phyloP scores from a whole-genome alignment of 2,888 invertebrate species.

The Dascillus cervinus region DNA sequence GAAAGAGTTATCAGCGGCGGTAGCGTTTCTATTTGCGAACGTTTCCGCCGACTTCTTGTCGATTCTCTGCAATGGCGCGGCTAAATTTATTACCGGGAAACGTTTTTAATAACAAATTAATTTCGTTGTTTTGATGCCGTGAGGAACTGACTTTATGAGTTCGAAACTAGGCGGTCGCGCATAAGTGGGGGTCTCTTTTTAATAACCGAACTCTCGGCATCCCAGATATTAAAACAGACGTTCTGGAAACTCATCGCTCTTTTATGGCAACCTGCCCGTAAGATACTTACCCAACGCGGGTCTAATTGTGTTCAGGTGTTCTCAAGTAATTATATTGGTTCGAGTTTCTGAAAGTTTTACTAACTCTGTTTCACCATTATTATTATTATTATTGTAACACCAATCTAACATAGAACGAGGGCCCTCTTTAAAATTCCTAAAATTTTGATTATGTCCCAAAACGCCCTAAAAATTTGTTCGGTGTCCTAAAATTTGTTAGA shows the following conservation, averaged over 20 bases:
- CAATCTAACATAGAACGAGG: too few species aligned
- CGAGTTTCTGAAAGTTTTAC: neutral
- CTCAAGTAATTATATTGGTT: slow-evolving; percentile 32
- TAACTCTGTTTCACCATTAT: too few species aligned
- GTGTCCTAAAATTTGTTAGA: too few species aligned
- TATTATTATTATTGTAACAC: too few species aligned
- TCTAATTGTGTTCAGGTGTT: slow-evolving; percentile 30
- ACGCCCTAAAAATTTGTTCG: too few species aligned
- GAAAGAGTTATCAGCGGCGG: too few species aligned
- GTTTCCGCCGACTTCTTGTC: too few species aligned
- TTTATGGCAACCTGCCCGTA: slow-evolving; percentile 19
- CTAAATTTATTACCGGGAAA: too few species aligned
- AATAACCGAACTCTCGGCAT: slow-evolving; percentile 21
- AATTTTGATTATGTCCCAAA: too few species aligned
- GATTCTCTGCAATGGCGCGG: too few species aligned
- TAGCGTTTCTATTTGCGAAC: too few species aligned
- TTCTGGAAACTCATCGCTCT: slow-evolving; percentile 22
- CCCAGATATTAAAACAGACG: slow-evolving; percentile 24
- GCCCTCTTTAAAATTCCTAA: too few species aligned
- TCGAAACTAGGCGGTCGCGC: slow-evolving; percentile 9
- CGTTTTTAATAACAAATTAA: slow-evolving; percentile 9
- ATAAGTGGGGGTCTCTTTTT: slow-evolving; percentile 14
- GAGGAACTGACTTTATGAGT: slow-evolving; percentile 9
- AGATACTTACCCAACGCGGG: slow-evolving; percentile 16
- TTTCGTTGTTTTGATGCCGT: slow-evolving; percentile 9